Evolutionary conservation across 2,113 vertebrate species (phyloP).

Genomic region (Emydura subglobosa): DNA sequence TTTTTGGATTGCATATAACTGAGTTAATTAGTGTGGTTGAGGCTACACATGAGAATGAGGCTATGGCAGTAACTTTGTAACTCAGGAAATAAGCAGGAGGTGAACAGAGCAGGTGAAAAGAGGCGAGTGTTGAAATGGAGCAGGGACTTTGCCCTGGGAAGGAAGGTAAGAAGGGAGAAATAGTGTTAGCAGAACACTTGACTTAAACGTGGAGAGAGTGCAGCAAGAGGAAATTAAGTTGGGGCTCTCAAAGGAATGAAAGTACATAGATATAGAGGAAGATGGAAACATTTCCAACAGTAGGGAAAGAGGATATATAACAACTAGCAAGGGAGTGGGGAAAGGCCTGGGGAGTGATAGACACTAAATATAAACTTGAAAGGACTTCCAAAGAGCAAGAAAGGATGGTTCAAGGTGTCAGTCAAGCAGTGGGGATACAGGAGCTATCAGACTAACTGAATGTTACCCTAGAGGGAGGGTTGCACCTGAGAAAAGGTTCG

Average conservation of each 20-base stretch:
- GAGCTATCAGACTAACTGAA: not conserved
- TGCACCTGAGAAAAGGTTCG: not conserved
- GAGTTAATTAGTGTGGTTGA: not conserved
- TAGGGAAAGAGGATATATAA: not conserved
- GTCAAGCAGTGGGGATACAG: not conserved
- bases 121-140: not conserved
- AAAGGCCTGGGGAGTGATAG: not conserved
- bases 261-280: constrained; percentile 1
- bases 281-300: not conserved
- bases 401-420: not conserved
- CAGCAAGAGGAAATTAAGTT: not conserved
- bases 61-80: not conserved
- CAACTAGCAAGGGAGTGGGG: not conserved
- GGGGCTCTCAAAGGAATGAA: not conserved
- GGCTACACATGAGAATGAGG: not conserved
- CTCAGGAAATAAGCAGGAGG: not conserved
- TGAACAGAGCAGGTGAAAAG: not conserved
- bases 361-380: not conserved
- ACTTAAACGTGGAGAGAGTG: not conserved
- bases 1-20: not conserved
- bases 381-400: not conserved
- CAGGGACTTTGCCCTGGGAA: not conserved
- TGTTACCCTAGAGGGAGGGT: not conserved
- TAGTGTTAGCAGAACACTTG: not conserved
- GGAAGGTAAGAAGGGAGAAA: not conserved